phyloP scores from a whole-genome alignment of 1,140 invertebrate species.

The Drosophila setifemur region DNA sequence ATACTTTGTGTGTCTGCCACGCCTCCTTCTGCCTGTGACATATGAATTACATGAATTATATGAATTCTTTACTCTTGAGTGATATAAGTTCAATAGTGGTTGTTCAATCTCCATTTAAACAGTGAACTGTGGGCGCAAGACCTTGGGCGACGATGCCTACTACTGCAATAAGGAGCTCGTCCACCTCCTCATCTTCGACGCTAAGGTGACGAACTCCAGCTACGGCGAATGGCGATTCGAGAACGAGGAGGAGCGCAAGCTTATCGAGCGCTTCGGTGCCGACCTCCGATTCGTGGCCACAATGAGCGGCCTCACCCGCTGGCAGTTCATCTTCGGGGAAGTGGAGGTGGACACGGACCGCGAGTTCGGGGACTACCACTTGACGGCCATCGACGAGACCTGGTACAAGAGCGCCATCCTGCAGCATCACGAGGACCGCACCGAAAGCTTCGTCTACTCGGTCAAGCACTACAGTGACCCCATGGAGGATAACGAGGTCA shows the following conservation, averaged over 20 bases:
- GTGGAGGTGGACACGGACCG: slow-evolving; percentile 83
- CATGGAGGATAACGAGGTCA: slow-evolving; percentile 84
- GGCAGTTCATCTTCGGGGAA: slow-evolving; percentile 88
- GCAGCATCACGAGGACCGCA: slow-evolving; percentile 88
- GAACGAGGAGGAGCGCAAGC: slow-evolving; percentile 83
- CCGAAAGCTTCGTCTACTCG: slow-evolving; percentile 89
- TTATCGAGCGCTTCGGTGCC: slow-evolving; percentile 87
- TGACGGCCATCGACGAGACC: slow-evolving; percentile 92
- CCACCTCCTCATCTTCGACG: slow-evolving; percentile 93
- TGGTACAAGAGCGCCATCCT: slow-evolving; percentile 96
- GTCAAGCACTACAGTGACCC: slow-evolving; percentile 88
- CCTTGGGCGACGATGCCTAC: slow-evolving; percentile 87
- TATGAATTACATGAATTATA: too few relatives aligned
- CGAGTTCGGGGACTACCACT: slow-evolving; percentile 91
- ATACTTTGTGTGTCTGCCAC: too few relatives aligned
- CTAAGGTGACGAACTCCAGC: slow-evolving; percentile 89
- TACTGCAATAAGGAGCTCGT: slow-evolving; percentile 94
- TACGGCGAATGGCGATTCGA: slow-evolving; percentile 86
- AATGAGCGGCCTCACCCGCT: slow-evolving; percentile 93
- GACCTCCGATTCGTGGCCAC: slow-evolving; percentile 92
- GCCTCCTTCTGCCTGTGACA: too few relatives aligned
- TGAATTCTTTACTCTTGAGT: too few relatives aligned
- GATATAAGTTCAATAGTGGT: too few relatives aligned
- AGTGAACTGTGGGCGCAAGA: slow-evolving; percentile 86
- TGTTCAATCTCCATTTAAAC: too few relatives aligned